Base-by-base conservation (phyloP, 2,888 invertebrate species). In the Itoplectis maculator region DNA sequence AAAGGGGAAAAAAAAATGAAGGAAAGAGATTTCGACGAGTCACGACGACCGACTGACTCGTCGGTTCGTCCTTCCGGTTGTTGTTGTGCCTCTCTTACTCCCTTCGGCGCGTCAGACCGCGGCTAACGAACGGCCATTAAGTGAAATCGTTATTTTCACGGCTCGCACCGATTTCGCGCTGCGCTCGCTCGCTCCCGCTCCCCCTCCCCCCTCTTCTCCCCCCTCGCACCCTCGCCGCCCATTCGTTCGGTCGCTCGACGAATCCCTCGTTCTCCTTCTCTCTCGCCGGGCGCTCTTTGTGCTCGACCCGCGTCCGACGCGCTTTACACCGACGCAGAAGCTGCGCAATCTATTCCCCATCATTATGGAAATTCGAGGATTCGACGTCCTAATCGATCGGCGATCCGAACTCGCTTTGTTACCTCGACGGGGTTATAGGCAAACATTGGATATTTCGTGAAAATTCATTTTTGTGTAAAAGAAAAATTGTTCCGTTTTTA, bases 111-210 rank as follows among this genome's bases (percentile, higher is more conserved):
- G 54, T 40, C 66, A 72, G 72, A 77, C 40, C 45, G 75, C 75
- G 63, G 79, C 82, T 73, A 82, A 79, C 81, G 83, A 87, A 86
- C 86, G 84, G 84, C 86, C 86, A 89, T 88, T 90, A 89, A 84
- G 87, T 88, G 88, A 89, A 90, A 91, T 90, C 87, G 89, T 91
- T 90, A 90, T 90, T 91, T 91, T 91, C 91, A 91, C 90, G 90
- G 90, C 84, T 88, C 82, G 78, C 79, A 74, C 87, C 86, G 88
- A 92, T 91, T 91, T 90, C 88, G 89, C 90, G 90, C 76, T 88
- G 89, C 86, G 82, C 84, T 85, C 82, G 76, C 82, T 49, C 81
- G n/a, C n/a, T n/a, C n/a, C 80, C 69, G 42, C 70, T 42, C 49
- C 78, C 73, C 79, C 69, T 47, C 73, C 35, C 42, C 78, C 47